A percentile compares a stretch with the other conserved stretches of the same genome.
These are phyloP conservation scores for Beris morrisii DNA, from an alignment of 2,888 invertebrate species.

Conservation along the genomic window DNA sequence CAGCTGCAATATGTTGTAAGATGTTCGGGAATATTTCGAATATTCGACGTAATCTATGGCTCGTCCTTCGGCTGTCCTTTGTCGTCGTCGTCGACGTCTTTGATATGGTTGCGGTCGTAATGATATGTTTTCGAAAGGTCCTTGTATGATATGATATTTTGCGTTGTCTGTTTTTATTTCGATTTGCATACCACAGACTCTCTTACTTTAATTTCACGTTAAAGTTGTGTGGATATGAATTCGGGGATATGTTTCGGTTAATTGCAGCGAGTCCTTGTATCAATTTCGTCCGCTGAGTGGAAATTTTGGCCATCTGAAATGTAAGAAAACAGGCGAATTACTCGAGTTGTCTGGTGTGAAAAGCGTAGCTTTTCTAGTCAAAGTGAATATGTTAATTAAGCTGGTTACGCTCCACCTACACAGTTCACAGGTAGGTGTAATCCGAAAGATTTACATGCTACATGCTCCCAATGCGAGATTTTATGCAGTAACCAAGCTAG, in stretches of 20 bases:
- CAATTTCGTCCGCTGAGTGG: background rate
- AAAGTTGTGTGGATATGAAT: constrained; percentile 5
- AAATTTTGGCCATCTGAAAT: constrained; percentile 11
- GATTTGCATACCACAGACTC: constrained; percentile 11
- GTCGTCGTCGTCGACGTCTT: background rate
- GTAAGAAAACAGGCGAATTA: background rate
- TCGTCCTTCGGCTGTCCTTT: background rate
- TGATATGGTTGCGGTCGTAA: constrained; percentile 17
- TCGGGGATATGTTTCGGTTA: constrained; percentile 5
- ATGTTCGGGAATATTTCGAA: background rate
- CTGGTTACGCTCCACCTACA: background rate
- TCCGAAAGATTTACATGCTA: background rate
- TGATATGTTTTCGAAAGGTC: constrained; percentile 20
- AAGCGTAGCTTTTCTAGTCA: no score
- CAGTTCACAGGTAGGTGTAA: background rate
- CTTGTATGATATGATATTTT: constrained; percentile 16
- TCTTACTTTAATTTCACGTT: constrained; percentile 6
- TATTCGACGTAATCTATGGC: background rate
- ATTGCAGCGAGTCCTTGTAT: background rate
- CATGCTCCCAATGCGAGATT: no score
- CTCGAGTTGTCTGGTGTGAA: no score
- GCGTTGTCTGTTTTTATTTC: background rate
- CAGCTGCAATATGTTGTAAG: background rate
- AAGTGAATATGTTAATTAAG: background rate
- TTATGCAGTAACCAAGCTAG: background rate